These are phyloP conservation scores for Ameiurus melas DNA, from an alignment of 2,113 vertebrate species.

Conservation along the genomic window DNA sequence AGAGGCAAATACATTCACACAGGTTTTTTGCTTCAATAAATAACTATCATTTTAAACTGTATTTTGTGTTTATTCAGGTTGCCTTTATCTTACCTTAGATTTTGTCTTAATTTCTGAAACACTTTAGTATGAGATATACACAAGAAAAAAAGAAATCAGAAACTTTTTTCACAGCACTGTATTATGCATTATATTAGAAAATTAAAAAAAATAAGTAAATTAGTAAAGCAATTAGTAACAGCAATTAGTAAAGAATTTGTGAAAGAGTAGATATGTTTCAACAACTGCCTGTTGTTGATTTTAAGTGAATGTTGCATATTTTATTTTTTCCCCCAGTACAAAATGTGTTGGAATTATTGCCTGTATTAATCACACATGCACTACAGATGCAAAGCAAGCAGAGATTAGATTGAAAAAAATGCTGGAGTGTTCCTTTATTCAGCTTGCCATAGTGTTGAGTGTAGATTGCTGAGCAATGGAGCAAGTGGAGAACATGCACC, in stretches of 20 bases:
- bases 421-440: neutral
- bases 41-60: too few species aligned
- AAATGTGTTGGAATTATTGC: neutral
- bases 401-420: neutral
- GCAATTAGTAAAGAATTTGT: neutral
- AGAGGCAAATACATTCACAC: too few species aligned
- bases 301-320: neutral
- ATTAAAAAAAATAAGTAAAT: too few species aligned
- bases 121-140: too few species aligned
- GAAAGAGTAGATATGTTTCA: neutral
- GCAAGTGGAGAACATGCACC: neutral
- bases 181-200: neutral
- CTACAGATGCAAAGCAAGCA: neutral
- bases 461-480: neutral
- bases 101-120: too few species aligned
- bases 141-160: too few species aligned
- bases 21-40: too few species aligned
- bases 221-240: neutral
- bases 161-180: neutral
- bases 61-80: too few species aligned
- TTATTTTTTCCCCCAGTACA: neutral
- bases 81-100: too few species aligned
- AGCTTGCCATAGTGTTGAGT: neutral
- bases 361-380: neutral
- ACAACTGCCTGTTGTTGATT: neutral